These are phyloP conservation scores for Philopotamus ludificatus DNA, from an alignment of 1,140 invertebrate genomes.

Conservation along the genomic window DNA sequence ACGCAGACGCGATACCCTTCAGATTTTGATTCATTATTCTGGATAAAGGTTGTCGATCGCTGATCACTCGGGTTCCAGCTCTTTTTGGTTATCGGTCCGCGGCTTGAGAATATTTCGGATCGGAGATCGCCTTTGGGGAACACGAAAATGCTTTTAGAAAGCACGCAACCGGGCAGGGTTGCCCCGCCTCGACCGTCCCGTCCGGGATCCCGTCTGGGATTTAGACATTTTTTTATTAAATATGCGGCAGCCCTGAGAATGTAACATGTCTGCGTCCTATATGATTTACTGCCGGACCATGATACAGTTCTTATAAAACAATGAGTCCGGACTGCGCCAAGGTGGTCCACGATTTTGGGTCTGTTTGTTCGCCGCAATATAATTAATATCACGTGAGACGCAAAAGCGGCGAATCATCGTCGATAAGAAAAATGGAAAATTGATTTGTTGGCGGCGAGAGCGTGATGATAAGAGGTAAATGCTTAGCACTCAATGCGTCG, in stretches of 20 bases:
- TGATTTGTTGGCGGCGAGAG: too few relatives aligned
- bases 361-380: background rate
- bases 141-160: slow-evolving; percentile 26
- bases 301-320: slow-evolving; percentile 1
- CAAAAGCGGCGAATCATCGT: background rate
- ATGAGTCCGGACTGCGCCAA: background rate
- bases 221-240: too few relatives aligned
- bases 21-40: background rate
- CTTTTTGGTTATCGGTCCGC: slow-evolving; percentile 2
- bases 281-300: slow-evolving; percentile 9
- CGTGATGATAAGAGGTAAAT: too few relatives aligned
- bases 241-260: slow-evolving; percentile 1
- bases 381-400: background rate
- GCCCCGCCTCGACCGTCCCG: too few relatives aligned
- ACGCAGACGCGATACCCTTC: background rate
- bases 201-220: too few relatives aligned
- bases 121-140: slow-evolving; percentile 14
- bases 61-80: background rate
- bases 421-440: too few relatives aligned
- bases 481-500: too few relatives aligned
- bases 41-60: slow-evolving; percentile 2
- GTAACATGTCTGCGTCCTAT: background rate
- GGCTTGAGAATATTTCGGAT: slow-evolving; percentile 15
- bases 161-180: background rate
- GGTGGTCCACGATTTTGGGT: background rate